Conservation (phyloP, 1,140 invertebrate species). For the Ruditapes philippinarum region DNA sequence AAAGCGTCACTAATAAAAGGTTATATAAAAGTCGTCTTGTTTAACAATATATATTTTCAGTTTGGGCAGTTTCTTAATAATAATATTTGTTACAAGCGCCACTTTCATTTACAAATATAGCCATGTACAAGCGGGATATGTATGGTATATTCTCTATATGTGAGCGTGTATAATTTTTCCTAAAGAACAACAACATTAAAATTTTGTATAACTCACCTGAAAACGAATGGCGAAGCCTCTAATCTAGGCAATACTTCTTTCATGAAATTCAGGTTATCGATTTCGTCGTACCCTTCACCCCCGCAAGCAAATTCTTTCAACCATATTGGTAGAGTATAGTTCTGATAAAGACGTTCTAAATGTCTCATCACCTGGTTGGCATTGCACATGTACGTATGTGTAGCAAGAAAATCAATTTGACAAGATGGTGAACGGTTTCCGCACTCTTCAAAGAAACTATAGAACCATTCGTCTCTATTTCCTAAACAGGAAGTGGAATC, state of each 20-base stretch:
- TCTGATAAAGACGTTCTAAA: constrained; percentile 18
- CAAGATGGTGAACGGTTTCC: constrained; percentile 35
- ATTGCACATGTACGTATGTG: constrained; percentile 61
- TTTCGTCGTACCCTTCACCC: background rate
- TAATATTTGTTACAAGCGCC: no score
- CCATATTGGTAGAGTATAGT: constrained; percentile 54
- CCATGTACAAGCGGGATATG: no score
- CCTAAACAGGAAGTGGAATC: background rate
- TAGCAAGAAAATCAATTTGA: constrained; percentile 56
- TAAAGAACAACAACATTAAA: no score
- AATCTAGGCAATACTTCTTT: constrained; percentile 53
- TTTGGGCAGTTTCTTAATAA: no score
- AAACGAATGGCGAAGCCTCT: constrained; percentile 24
- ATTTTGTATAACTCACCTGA: no score
- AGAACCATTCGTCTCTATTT: background rate
- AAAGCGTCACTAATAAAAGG: no score
- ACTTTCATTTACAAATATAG: no score
- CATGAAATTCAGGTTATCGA: constrained; percentile 51
- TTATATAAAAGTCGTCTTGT: no score
- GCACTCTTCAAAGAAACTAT: constrained; percentile 9
- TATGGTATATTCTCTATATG: no score
- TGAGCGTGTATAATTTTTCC: no score
- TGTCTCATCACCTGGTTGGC: constrained; percentile 51
- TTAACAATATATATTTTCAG: no score
- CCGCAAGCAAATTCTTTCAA: constrained; percentile 67